Evolutionary conservation across 2,113 vertebrate genomes (phyloP).

Genomic region (Patagioenas fasciata): DNA sequence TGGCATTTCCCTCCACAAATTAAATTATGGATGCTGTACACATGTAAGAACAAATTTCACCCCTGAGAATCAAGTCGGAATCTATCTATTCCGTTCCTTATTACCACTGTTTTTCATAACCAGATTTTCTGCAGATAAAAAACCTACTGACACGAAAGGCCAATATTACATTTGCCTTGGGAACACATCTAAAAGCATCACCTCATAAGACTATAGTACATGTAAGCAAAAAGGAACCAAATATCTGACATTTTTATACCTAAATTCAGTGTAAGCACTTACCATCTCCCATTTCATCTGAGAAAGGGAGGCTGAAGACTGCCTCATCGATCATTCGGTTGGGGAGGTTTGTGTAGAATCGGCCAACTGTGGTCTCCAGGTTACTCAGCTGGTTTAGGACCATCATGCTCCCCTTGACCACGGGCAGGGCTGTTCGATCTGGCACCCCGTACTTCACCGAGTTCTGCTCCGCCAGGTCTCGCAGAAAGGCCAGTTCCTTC

Average conservation of each 20-base stretch:
- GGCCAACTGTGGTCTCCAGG: conserved; percentile 94
- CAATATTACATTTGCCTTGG: background rate
- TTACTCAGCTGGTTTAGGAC: conserved; percentile 98
- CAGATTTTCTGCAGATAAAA: background rate
- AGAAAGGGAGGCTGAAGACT: conserved; percentile 93
- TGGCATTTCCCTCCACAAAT: background rate
- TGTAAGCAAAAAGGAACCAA: background rate
- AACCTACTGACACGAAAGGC: background rate
- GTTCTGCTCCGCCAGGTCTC: conserved; percentile 96
- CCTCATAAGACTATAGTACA: background rate
- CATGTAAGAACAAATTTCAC: background rate
- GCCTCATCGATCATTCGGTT: conserved; percentile 97
- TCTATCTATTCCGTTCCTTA: background rate
- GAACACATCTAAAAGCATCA: background rate
- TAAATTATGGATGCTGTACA: background rate
- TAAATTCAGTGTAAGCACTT: conserved; percentile 19
- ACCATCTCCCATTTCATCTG: conserved; percentile 97
- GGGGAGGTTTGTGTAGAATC: conserved; percentile 97
- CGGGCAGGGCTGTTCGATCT: conserved; percentile 81
- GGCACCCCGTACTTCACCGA: conserved; percentile 87
- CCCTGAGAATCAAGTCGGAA: background rate
- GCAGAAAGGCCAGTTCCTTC: conserved; percentile 94
- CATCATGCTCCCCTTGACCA: conserved; percentile 98
- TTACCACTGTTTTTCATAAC: background rate
- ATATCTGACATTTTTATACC: background rate